Evolutionary conservation across 1,140 invertebrate species (phyloP).

Genomic region (Bombus balteatus): DNA sequence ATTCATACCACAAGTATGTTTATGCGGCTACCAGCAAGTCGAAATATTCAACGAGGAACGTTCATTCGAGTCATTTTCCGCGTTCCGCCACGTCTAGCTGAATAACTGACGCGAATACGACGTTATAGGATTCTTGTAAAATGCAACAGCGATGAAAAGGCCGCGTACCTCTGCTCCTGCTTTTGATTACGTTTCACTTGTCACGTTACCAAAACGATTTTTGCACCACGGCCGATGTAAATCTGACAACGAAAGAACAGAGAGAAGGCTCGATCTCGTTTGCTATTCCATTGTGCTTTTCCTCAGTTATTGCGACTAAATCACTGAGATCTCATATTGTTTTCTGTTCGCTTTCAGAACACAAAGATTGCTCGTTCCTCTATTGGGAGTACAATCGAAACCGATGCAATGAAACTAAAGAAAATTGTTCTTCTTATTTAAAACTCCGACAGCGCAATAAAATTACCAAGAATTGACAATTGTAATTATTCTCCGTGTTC

Average conservation of each 20-base stretch:
- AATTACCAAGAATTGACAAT: too few relatives aligned
- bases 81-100: not conserved
- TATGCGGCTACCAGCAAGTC: not conserved
- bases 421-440: too few relatives aligned
- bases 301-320: not conserved
- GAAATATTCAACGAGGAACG: slow-evolving; percentile 41
- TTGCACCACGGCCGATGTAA: not conserved
- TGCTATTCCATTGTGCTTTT: not conserved
- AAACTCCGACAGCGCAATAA: too few relatives aligned
- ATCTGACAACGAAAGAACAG: slow-evolving; percentile 5
- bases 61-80: slow-evolving; percentile 31
- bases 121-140: not conserved
- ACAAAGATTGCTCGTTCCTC: too few relatives aligned
- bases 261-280: not conserved
- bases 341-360: not conserved
- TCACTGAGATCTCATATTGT: not conserved
- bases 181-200: slow-evolving; percentile 8
- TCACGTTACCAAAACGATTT: slow-evolving; percentile 25
- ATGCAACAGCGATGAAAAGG: not conserved
- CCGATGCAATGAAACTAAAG: too few relatives aligned
- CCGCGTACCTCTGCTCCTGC: not conserved
- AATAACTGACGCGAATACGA: slow-evolving; percentile 3
- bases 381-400: too few relatives aligned
- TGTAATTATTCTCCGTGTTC: too few relatives aligned
- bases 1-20: not conserved